Evolutionary conservation across 2,888 invertebrate species (phyloP), one percentile per base, ranked within the genome.

Genomic region (Nesidiocoris tenuis): DNA sequence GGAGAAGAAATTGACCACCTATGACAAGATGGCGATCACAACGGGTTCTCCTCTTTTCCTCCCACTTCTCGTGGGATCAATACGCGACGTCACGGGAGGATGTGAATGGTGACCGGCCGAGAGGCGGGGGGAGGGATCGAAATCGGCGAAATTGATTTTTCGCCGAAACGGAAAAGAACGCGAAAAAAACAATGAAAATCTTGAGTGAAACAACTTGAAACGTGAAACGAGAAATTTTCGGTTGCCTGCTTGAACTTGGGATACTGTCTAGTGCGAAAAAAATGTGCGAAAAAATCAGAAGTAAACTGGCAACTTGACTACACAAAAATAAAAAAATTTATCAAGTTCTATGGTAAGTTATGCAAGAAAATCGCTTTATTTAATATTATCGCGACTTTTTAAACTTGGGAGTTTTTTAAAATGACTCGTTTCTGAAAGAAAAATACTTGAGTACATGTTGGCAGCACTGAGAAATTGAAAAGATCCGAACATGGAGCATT

Each of bases 21-120:
- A 82, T 83, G 83, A 82, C 85, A 85, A 85, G 84, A 85, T 85
- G 85, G 85, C 85, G 85, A 80, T 76, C 78, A 76, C 79, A 84
- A 83, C 83, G 82, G 82, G 82, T 83, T 83, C 83, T 83, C 83
- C 83, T 83, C 83, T 83, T 83, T 82, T 82, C 82, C 82, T 77
- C 75, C 77, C 77, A 77, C 77, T 75, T 76, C 57, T 39, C 39
- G 39, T 39, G 39, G 83, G 84, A 85, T 85, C 85, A 84, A 85
- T 85, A 85, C 83, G 83, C 84, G 85, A 85, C 85, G 85, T 85
- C 85, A 85, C 81, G 19, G 17, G 65, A 25, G n/a, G 24, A 16
- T 63, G 39, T 12, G 39, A 39, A 39, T 39, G 39, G 12, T 19
- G 19, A 22, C 5, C 17, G 12, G n/a, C 24, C 65, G 63, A 23